phyloP scores from a whole-genome alignment of 1,140 invertebrate species.

The Listronotus bonariensis region DNA sequence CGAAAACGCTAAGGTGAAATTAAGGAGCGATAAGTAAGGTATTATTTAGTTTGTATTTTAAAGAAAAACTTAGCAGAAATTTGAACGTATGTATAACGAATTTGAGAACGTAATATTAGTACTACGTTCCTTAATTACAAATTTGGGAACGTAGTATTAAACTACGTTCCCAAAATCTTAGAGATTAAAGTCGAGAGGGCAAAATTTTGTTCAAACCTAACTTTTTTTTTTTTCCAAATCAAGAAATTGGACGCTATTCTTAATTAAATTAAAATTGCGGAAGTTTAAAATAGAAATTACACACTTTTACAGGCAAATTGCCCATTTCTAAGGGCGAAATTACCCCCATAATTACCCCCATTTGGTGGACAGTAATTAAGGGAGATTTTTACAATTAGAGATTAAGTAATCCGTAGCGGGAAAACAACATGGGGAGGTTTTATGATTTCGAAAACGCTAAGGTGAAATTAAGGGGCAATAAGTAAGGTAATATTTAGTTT shows the following conservation, averaged over 20 bases:
- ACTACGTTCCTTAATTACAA: too few species aligned
- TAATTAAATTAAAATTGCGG: slow-evolving; percentile 40
- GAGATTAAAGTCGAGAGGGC: not conserved
- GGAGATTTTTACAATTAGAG: slow-evolving; percentile 19
- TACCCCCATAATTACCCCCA: too few species aligned
- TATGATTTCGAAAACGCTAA: slow-evolving; percentile 23
- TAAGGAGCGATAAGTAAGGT: slow-evolving; percentile 16
- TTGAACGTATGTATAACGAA: too few species aligned
- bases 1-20: slow-evolving; percentile 23
- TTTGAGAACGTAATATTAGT: too few species aligned
- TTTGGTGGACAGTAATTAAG: slow-evolving; percentile 15
- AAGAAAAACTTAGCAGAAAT: not conserved
- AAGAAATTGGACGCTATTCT: not conserved
- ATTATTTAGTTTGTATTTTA: slow-evolving; percentile 4
- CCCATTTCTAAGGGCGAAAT: not conserved
- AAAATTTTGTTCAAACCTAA: not conserved
- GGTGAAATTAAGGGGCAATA: slow-evolving; percentile 23
- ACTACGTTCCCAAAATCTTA: too few species aligned
- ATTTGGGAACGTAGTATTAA: too few species aligned
- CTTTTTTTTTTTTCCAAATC: too few species aligned
- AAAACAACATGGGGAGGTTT: slow-evolving; percentile 13
- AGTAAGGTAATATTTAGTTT: slow-evolving; percentile 8
- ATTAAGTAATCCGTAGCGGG: slow-evolving; percentile 21
- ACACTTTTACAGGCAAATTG: not conserved
- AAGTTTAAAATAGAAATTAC: slow-evolving; percentile 23